Base-by-base conservation (phyloP, 1,140 invertebrate genomes). In the Telenomus remus region DNA sequence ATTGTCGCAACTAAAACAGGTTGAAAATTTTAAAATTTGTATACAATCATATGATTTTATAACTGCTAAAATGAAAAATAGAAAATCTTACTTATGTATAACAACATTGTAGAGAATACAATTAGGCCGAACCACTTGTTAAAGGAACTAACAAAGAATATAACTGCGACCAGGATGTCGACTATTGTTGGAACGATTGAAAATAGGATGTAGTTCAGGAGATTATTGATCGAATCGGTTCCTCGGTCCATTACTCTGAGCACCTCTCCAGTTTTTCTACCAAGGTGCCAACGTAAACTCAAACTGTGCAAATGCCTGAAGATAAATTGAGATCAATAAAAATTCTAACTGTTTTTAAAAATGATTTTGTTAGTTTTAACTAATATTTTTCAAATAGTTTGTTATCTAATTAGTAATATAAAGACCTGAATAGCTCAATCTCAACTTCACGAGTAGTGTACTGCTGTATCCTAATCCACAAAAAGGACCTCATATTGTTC, bases 401-500 rank as follows among this genome's bases (percentile, higher is more conserved):
- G n/a, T 12, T 4, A 46, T 50, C 15, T 11, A 53, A 61, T 11
- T 42, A 60, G 35, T 39, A 59, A 46, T 47, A 49, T 61, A 68
- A 33, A 61, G 78, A 87, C 85, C 81, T 85, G 51, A 88, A 87
- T 13, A 88, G 78, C 74, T 88, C 85, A 9, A 96, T 93, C 89
- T 98, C 94, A 37, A 98, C 91, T 89, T 97, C 94, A 64, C 95
- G 91, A 4, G 96, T 97, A 1, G 97, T 98, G 81, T 96, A 98
- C 83, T 99, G 97, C 79, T 98, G 95, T 48, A 99, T 94, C 73
- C 91, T 91, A 81, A 98, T 98, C 97, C 97, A 99, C 4, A 99
- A 86, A 83, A 97, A 96, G 1, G 94, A 93, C 43, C 97, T 90
- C 1, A 98, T 78, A 87, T 97, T 98, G 84, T 97, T 98, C 8